These are phyloP conservation scores for Chirona hameri DNA, from an alignment of 2,888 invertebrate genomes.

Conservation along the genomic window DNA sequence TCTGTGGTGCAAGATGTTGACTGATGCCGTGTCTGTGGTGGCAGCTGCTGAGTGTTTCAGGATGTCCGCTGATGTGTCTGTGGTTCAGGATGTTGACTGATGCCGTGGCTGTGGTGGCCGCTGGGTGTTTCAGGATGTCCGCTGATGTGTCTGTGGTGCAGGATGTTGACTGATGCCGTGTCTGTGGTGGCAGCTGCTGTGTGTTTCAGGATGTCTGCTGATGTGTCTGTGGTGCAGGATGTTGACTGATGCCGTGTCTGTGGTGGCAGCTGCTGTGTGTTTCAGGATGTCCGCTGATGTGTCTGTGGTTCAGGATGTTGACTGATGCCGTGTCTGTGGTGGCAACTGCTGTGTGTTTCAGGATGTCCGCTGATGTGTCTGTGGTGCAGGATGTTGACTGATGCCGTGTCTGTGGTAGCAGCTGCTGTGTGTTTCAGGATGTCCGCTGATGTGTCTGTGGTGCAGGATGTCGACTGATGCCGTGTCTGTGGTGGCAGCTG, in stretches of 20 bases:
- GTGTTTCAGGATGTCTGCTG: conserved; percentile 55
- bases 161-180: no score
- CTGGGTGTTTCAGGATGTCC: background rate
- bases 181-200: no score
- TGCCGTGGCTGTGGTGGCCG: background rate
- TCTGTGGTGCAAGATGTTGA: conserved; percentile 55
- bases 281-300: background rate
- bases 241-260: no score
- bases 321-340: background rate
- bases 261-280: background rate
- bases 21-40: background rate
- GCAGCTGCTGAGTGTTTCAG: background rate
- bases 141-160: background rate
- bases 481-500: background rate
- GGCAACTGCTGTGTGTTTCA: background rate
- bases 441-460: conserved; percentile 49
- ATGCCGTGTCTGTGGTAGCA: no score
- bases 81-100: conserved; percentile 55
- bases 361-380: background rate
- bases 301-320: conserved; percentile 55
- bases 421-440: conserved; percentile 51
- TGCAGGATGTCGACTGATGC: no score
- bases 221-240: no score
- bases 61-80: background rate
- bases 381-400: no score